Evolutionary conservation across 2,888 invertebrate species (phyloP).

Genomic region (Phania funesta): DNA sequence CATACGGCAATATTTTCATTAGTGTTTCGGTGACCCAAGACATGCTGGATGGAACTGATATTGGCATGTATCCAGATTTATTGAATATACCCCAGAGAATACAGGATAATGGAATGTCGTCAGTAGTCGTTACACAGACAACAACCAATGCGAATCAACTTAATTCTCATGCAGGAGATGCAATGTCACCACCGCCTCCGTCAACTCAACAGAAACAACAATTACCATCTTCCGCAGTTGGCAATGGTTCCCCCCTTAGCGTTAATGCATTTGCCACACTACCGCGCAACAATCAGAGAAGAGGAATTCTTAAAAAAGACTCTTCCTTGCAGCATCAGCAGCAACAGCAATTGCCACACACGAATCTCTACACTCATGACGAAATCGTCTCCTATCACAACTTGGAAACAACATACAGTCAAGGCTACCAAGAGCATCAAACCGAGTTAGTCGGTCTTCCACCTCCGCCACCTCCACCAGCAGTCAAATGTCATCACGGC

Average conservation of each 20-base stretch:
- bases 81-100: conserved; percentile 85
- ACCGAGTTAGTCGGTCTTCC: conserved; percentile 73
- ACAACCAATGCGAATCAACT: conserved; percentile 30
- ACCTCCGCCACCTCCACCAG: conserved; percentile 75
- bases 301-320: conserved; percentile 80
- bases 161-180: conserved; percentile 29
- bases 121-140: conserved; percentile 64
- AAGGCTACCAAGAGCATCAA: conserved; percentile 72
- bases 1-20: conserved; percentile 88
- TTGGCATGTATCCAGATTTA: conserved; percentile 90
- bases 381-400: conserved; percentile 80
- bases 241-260: conserved; percentile 72
- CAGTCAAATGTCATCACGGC: conserved; percentile 74
- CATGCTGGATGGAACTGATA: conserved; percentile 82
- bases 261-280: conserved; percentile 81
- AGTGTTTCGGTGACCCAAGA: conserved; percentile 90
- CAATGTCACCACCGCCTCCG: conserved; percentile 44
- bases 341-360: conserved; percentile 70
- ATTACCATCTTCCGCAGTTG: conserved; percentile 13
- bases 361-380: conserved; percentile 79
- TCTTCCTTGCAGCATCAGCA: conserved; percentile 74
- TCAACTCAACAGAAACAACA: conserved; percentile 28
- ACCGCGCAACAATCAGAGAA: conserved; percentile 80
- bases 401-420: conserved; percentile 77
- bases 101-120: conserved; percentile 72